Evolutionary conservation across 2,113 vertebrate genomes (phyloP).

Genomic region (Elachura formosa): DNA sequence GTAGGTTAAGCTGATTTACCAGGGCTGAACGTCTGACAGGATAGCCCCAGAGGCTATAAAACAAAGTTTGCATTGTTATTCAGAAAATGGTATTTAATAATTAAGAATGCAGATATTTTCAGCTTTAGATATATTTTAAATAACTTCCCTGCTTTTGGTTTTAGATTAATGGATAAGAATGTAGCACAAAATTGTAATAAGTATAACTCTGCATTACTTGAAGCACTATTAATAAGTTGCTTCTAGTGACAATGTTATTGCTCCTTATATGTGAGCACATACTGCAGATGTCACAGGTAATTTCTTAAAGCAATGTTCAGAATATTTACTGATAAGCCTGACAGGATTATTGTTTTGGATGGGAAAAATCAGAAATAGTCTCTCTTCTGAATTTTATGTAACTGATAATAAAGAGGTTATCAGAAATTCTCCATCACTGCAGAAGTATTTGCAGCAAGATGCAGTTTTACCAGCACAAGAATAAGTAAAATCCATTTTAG

Average conservation of each 20-base stretch:
- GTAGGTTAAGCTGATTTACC: conserved; percentile 13
- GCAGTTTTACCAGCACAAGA: background rate
- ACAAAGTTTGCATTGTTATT: background rate
- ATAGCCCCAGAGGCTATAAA: background rate
- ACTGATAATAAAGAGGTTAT: background rate
- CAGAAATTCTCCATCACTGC: background rate
- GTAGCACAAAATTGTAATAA: background rate
- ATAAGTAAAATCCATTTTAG: background rate
- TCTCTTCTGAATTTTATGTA: background rate
- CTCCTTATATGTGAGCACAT: conserved; percentile 21
- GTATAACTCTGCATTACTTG: background rate
- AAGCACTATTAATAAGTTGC: background rate
- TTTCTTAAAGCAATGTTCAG: background rate
- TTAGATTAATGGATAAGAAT: background rate
- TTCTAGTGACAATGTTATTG: background rate
- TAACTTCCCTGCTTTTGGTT: background rate
- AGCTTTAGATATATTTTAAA: background rate
- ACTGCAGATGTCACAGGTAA: background rate
- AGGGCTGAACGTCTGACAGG: background rate
- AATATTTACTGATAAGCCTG: background rate
- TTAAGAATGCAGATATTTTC: background rate
- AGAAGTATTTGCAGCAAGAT: background rate
- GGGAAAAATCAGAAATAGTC: conserved; percentile 15
- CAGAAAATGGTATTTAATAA: background rate
- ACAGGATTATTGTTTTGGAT: conserved; percentile 29